Conservation (phyloP, 2,113 vertebrate genomes). For the Chaetura pelagica region DNA sequence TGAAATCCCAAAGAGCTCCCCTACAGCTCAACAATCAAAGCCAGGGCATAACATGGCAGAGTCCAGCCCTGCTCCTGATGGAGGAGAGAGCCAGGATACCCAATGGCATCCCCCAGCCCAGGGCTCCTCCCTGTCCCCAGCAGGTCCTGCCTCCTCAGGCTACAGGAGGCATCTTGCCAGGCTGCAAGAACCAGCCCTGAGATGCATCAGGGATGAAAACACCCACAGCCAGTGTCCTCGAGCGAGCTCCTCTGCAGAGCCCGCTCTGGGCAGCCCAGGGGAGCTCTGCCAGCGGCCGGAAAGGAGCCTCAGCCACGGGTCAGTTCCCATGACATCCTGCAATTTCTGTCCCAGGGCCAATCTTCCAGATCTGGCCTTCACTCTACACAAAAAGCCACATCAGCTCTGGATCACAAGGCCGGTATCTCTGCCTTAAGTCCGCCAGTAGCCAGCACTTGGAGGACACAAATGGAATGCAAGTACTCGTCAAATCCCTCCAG, state of each 20-base stretch:
- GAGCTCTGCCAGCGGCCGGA: rapidly evolving
- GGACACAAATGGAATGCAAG: constrained; percentile 62
- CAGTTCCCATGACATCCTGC: background rate
- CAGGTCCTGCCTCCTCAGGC: background rate
- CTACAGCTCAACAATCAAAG: background rate
- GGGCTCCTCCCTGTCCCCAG: background rate
- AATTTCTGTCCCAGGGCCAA: background rate
- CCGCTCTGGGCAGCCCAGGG: rapidly evolving
- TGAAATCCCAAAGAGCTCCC: background rate
- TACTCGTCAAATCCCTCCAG: constrained; percentile 20
- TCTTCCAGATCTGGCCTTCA: background rate
- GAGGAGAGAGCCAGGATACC: background rate
- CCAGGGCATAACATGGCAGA: background rate
- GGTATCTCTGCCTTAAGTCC: background rate
- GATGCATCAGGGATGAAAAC: rapidly evolving
- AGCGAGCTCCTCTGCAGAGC: background rate
- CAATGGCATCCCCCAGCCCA: background rate
- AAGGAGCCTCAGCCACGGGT: rapidly evolving
- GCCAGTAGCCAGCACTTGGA: constrained; percentile 23
- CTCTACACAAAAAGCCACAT: background rate
- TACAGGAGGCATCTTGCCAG: background rate
- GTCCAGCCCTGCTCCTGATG: background rate
- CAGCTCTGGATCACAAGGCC: background rate
- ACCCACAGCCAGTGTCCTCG: rapidly evolving
- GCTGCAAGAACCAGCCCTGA: rapidly evolving